Conservation (phyloP, 2,888 invertebrate species). For the Athalia cordata region DNA sequence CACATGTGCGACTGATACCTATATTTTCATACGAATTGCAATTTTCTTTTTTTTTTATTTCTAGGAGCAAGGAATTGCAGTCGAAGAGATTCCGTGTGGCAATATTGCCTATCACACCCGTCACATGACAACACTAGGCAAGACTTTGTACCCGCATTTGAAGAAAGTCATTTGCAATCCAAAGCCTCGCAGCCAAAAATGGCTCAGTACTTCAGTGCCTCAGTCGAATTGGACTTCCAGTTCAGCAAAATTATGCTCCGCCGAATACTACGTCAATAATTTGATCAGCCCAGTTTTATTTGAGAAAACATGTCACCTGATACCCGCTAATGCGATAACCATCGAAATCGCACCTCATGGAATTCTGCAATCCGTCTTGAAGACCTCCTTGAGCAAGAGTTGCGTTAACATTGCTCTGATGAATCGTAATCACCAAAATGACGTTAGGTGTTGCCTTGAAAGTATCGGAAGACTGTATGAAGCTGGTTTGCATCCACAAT, state of each 20-base stretch:
- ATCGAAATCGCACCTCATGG: constrained; percentile 92
- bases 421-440: constrained; percentile 79
- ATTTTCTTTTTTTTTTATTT: constrained; percentile 59
- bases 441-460: constrained; percentile 76
- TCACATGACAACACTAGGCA: constrained; percentile 83
- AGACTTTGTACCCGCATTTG: constrained; percentile 78
- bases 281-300: constrained; percentile 82
- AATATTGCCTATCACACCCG: constrained; percentile 91
- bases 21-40: not conserved
- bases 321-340: constrained; percentile 86
- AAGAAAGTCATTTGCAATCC: constrained; percentile 75
- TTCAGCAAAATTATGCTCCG: constrained; percentile 77
- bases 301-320: constrained; percentile 85
- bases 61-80: constrained; percentile 82
- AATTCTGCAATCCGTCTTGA: constrained; percentile 87
- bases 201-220: constrained; percentile 81
- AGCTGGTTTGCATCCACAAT: constrained; percentile 83
- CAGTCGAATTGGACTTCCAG: constrained; percentile 76
- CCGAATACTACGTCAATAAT: constrained; percentile 83
- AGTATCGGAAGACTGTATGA: constrained; percentile 85
- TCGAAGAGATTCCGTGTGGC: constrained; percentile 85
- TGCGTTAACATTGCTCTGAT: constrained; percentile 84
- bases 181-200: constrained; percentile 76
- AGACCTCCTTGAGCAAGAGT: constrained; percentile 81
- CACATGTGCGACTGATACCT: not conserved